Percentiles rank a stretch among this genome's conserved stretches.
Conservation (phyloP, 2,113 vertebrate species). For the Myotis davidii region DNA sequence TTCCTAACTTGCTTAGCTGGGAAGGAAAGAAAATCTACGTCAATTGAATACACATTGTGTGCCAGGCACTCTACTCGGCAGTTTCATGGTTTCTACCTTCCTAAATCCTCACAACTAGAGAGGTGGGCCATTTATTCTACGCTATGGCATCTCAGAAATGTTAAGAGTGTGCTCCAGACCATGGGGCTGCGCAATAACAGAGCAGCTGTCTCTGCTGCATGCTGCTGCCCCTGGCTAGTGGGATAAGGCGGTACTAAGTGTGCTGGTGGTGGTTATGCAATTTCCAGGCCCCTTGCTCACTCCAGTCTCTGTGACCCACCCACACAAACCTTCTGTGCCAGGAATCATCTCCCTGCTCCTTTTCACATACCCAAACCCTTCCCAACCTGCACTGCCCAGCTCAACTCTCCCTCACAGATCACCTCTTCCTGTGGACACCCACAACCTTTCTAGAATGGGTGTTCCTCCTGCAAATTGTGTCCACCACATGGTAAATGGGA, state of each 20-base stretch:
- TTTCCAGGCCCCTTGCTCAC: not conserved
- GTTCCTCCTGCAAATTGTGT: not conserved
- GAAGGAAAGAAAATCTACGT: constrained; percentile 40
- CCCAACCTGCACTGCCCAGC: not conserved
- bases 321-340: not conserved
- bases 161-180: not conserved
- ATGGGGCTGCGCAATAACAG: not conserved
- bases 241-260: not conserved
- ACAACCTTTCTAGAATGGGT: not conserved
- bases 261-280: not conserved
- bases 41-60: not conserved
- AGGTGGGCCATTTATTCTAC: not conserved
- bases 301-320: not conserved
- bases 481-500: not conserved
- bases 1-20: constrained; percentile 56
- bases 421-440: not conserved
- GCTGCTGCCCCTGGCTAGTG: not conserved
- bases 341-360: not conserved
- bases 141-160: not conserved
- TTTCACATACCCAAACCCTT: not conserved
- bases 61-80: not conserved
- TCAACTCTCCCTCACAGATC: not conserved
- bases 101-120: not conserved
- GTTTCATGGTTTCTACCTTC: not conserved
- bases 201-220: not conserved